phyloP scores from a whole-genome alignment of 2,797 vertebrate species.

The Notolepis coatsorum region DNA sequence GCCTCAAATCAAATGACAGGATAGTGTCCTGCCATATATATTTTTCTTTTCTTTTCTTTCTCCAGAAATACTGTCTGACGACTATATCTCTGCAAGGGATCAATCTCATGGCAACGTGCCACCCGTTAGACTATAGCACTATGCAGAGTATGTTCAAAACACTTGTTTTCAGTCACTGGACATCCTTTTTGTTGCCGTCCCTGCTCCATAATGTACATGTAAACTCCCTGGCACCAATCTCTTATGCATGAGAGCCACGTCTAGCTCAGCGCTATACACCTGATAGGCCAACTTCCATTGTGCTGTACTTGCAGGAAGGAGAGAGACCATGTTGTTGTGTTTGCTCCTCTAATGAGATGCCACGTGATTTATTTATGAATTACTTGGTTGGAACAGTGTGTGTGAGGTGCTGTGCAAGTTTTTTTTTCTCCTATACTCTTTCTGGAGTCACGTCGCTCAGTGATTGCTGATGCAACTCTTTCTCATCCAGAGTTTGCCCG shows the following conservation, averaged over 20 bases:
- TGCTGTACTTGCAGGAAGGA: conserved; percentile 78
- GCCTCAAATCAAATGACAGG: too few species aligned
- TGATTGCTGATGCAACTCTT: conserved; percentile 88
- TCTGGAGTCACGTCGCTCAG: conserved; percentile 84
- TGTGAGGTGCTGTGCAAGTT: conserved; percentile 66
- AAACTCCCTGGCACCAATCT: conserved; percentile 25
- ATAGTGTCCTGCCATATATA: conserved; percentile 12
- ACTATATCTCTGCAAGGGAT: not conserved
- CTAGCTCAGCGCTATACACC: conserved; percentile 33
- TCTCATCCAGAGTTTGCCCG: conserved; percentile 86
- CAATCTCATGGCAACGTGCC: too few species aligned
- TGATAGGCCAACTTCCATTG: conserved; percentile 54
- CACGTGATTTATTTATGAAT: conserved; percentile 86
- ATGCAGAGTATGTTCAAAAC: too few species aligned
- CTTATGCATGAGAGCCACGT: conserved; percentile 14
- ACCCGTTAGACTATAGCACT: too few species aligned
- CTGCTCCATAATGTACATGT: too few species aligned
- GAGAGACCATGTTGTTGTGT: conserved; percentile 72
- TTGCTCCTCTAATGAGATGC: conserved; percentile 80
- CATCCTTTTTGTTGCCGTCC: too few species aligned
- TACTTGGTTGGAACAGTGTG: conserved; percentile 81
- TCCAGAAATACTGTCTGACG: conserved; percentile 30
- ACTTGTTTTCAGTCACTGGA: too few species aligned
- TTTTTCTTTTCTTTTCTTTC: too few species aligned
- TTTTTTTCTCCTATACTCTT: conserved; percentile 61